phyloP scores from a whole-genome alignment of 2,797 vertebrate genomes.

The Coregonus sp. region DNA sequence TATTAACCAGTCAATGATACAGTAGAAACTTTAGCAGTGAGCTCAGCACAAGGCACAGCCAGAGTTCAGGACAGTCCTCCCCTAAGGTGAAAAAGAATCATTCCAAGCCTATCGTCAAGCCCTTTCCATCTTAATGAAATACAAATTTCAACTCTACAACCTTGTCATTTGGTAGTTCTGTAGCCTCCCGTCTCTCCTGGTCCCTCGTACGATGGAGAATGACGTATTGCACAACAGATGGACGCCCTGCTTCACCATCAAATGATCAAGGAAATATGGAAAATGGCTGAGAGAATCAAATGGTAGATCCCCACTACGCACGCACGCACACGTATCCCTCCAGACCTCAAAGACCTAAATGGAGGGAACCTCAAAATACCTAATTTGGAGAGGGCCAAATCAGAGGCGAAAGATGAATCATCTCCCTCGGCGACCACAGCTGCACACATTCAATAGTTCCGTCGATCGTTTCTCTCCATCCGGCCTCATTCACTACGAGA shows the following conservation, averaged over 20 bases:
- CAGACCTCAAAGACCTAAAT: constrained; percentile 47
- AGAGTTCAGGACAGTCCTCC: constrained; percentile 4
- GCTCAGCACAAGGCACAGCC: constrained; percentile 25
- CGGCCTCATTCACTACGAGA: constrained; percentile 62
- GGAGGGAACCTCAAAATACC: background rate
- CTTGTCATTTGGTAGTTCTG: too few relatives aligned
- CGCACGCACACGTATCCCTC: constrained; percentile 28
- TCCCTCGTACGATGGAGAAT: too few relatives aligned
- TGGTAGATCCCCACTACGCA: background rate
- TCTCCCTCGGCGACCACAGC: constrained; percentile 58
- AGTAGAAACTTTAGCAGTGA: constrained; percentile 26
- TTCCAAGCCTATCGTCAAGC: constrained; percentile 27
- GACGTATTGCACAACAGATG: too few relatives aligned
- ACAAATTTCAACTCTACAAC: background rate
- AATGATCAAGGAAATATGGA: background rate
- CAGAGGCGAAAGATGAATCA: constrained; percentile 42
- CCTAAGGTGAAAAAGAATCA: constrained; percentile 31
- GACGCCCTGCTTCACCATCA: background rate
- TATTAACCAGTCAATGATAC: constrained; percentile 59
- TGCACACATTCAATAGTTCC: constrained; percentile 71
- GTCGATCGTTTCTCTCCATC: constrained; percentile 62
- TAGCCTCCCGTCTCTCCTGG: too few relatives aligned
- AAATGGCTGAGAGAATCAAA: background rate
- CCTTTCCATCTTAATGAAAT: background rate
- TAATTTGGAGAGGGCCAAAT: constrained; percentile 43